Conservation (phyloP, 2,797 vertebrate species). For the Peromyscus attwateri region DNA sequence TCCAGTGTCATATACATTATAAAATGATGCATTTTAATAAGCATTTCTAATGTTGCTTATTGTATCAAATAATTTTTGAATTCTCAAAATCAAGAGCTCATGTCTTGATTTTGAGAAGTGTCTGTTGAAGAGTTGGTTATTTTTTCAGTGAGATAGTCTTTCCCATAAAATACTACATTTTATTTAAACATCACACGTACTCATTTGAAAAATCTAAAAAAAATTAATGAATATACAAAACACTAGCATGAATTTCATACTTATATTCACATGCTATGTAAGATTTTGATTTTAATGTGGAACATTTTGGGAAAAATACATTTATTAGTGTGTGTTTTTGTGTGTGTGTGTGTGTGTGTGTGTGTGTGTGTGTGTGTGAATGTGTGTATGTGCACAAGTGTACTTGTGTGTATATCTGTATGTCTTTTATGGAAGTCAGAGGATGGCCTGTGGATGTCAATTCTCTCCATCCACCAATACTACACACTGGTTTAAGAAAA, state of each 20-base stretch:
- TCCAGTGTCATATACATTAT: neutral
- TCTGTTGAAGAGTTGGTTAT: neutral
- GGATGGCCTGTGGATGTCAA: neutral
- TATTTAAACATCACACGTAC: neutral
- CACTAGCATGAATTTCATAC: neutral
- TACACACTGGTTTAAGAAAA: neutral
- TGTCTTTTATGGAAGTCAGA: neutral
- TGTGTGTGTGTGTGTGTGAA: too few relatives aligned
- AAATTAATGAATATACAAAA: neutral
- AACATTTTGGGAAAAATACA: too few relatives aligned
- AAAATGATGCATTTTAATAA: neutral
- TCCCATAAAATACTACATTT: neutral
- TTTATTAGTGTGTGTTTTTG: too few relatives aligned
- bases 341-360: too few relatives aligned
- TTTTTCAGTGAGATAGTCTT: neutral
- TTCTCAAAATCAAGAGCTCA: neutral
- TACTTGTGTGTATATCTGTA: too few relatives aligned
- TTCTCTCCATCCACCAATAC: neutral
- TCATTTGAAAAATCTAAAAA: neutral
- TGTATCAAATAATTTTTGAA: neutral
- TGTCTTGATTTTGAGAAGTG: neutral
- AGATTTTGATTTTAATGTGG: neutral
- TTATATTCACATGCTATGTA: neutral
- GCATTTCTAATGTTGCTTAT: neutral
- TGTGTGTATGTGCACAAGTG: too few relatives aligned